A percentile compares a stretch with the other conserved stretches of the same genome.
These are phyloP conservation scores for Semnornis frantzii DNA, from an alignment of 2,113 vertebrate genomes.

Conservation along the genomic window DNA sequence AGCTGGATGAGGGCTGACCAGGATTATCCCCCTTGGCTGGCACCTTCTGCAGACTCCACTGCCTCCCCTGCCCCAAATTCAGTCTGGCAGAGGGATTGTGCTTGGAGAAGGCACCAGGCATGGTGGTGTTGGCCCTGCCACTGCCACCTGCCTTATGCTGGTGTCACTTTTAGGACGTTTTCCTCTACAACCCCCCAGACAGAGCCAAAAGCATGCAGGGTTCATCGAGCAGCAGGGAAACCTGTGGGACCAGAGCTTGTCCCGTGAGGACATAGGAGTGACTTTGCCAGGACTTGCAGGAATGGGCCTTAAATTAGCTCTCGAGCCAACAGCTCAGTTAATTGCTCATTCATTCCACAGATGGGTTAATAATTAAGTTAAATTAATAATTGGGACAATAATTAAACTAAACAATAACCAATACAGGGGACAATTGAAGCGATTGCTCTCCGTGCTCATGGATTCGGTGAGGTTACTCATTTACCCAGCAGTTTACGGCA, in stretches of 20 bases:
- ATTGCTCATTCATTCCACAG: background rate
- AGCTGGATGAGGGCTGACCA: fast-evolving
- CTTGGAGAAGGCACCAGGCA: fast-evolving
- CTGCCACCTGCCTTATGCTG: background rate
- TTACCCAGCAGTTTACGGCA: background rate
- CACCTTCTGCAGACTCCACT: background rate
- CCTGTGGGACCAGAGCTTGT: fast-evolving
- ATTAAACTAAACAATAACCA: conserved; percentile 38
- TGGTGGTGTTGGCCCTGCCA: fast-evolving
- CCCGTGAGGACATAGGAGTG: fast-evolving
- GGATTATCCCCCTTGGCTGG: background rate
- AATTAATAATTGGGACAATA: conserved; percentile 63
- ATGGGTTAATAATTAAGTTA: conserved; percentile 57
- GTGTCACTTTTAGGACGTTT: background rate
- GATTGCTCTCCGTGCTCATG: fast-evolving
- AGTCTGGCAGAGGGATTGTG: background rate
- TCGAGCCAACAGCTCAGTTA: background rate
- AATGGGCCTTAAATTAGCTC: background rate
- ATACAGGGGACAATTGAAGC: background rate
- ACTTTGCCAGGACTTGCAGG: background rate
- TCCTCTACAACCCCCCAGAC: background rate
- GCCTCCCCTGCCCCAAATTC: background rate
- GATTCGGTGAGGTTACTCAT: background rate
- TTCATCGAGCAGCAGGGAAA: fast-evolving
- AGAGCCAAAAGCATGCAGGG: fast-evolving